phyloP scores from a whole-genome alignment of 2,888 invertebrate genomes.

The Melangyna quadrimaculata region DNA sequence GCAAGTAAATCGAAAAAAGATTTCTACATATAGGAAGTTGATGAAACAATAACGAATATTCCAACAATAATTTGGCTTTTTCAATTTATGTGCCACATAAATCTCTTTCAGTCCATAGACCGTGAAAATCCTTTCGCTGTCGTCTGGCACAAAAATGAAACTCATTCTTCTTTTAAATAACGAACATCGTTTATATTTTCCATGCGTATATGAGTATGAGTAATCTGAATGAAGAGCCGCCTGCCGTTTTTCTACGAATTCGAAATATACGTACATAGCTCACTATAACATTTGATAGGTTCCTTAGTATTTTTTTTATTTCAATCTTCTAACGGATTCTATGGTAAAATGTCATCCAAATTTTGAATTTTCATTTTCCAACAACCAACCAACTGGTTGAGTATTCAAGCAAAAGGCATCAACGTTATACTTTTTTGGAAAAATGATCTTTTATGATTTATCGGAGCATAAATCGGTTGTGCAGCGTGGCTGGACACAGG shows the following conservation, averaged over 20 bases:
- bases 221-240: background rate
- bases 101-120: background rate
- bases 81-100: background rate
- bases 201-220: background rate
- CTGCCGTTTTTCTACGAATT: background rate
- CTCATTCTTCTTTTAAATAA: background rate
- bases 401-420: background rate
- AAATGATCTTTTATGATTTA: slow-evolving; percentile 52
- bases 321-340: background rate
- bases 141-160: background rate
- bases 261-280: too few species aligned
- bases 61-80: background rate
- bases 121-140: slow-evolving; percentile 1
- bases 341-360: background rate
- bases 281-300: background rate
- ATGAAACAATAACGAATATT: background rate
- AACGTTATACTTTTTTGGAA: background rate
- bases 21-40: too few species aligned
- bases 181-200: background rate
- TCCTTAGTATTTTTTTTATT: background rate
- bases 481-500: slow-evolving; percentile 15
- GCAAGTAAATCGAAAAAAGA: too few species aligned
- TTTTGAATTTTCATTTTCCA: background rate
- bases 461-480: slow-evolving; percentile 58
- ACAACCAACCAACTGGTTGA: background rate